Evolutionary conservation across 2,797 vertebrate genomes (phyloP).

Genomic region (Rhynchotus rufescens): DNA sequence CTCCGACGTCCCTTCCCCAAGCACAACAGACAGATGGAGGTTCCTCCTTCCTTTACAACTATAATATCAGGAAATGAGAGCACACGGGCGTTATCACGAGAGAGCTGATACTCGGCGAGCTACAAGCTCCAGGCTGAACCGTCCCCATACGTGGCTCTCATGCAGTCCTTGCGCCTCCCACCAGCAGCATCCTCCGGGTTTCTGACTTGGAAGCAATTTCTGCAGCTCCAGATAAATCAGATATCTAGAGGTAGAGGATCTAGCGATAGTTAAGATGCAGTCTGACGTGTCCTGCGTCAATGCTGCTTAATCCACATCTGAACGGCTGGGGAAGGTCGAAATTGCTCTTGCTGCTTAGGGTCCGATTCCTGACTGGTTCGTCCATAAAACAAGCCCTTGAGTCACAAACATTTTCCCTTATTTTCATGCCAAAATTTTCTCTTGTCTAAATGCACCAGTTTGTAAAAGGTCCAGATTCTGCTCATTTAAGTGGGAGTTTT

Average conservation of each 20-base stretch:
- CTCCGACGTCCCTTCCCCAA: background rate
- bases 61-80: background rate
- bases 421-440: background rate
- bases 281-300: background rate
- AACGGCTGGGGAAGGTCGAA: background rate
- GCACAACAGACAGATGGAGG: background rate
- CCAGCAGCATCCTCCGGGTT: background rate
- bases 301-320: background rate
- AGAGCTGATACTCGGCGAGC: background rate
- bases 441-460: background rate
- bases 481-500: background rate
- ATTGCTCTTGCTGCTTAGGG: background rate
- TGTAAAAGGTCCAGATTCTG: background rate
- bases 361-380: background rate
- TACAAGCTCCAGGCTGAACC: background rate
- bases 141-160: background rate
- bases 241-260: background rate
- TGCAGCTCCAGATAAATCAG: background rate
- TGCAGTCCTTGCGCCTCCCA: rapidly evolving
- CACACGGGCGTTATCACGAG: rapidly evolving
- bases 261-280: background rate
- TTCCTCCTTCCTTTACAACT: background rate
- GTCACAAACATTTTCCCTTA: background rate
- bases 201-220: background rate
- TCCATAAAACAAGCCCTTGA: background rate